Percentiles rank a stretch among this genome's conserved stretches.
phyloP scores from a whole-genome alignment of 2,888 invertebrate species.

The Tholera decimalis region DNA sequence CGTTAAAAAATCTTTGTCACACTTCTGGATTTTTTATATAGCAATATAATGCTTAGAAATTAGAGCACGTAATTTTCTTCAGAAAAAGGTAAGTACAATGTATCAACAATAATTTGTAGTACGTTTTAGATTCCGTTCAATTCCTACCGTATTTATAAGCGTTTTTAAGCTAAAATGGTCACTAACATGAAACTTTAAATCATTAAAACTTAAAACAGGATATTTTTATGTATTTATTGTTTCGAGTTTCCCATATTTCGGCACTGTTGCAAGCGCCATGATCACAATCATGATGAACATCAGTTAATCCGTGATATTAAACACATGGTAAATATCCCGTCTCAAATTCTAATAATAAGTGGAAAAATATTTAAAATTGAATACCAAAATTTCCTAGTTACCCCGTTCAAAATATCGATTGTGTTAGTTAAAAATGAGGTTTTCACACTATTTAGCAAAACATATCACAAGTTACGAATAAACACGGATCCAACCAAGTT shows the following conservation, averaged over 20 bases:
- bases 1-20: conserved; percentile 37
- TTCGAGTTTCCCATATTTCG: no score
- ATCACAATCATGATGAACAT: no score
- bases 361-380: no score
- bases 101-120: not conserved
- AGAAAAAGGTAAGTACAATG: conserved; percentile 1
- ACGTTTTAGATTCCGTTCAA: not conserved
- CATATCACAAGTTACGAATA: not conserved
- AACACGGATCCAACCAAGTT: conserved; percentile 29
- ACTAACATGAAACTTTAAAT: no score
- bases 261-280: no score
- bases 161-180: no score
- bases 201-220: no score
- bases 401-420: no score
- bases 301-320: no score
- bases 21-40: conserved; percentile 38
- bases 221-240: no score
- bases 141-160: not conserved
- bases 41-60: not conserved
- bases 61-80: conserved; percentile 14
- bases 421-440: not conserved
- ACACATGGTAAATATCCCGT: no score
- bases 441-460: conserved; percentile 20
- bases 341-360: no score
- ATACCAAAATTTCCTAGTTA: not conserved